Conservation (phyloP, 2,888 invertebrate species). For the Chalcis sispes region DNA sequence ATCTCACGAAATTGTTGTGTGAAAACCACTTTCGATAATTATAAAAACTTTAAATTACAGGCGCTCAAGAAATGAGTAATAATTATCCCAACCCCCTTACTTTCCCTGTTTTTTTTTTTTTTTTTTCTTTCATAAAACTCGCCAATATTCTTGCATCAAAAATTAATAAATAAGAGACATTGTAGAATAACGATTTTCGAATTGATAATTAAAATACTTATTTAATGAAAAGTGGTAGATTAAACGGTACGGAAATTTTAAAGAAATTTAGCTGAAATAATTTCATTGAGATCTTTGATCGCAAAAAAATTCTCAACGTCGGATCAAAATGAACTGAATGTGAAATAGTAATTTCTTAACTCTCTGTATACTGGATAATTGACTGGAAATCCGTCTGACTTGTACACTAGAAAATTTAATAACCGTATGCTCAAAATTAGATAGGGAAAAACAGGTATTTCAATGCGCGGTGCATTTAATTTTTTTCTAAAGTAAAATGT, state of each 20-base stretch:
- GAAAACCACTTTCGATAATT: slow-evolving; percentile 41
- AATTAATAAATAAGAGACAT: background rate
- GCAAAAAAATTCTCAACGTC: slow-evolving; percentile 5
- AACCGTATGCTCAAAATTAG: slow-evolving; percentile 34
- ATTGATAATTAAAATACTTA: background rate
- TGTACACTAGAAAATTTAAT: slow-evolving; percentile 27
- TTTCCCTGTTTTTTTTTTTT: background rate
- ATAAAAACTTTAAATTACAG: slow-evolving; percentile 29
- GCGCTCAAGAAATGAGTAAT: slow-evolving; percentile 26
- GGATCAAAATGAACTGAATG: slow-evolving; percentile 22
- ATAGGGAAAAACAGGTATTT: slow-evolving; percentile 24
- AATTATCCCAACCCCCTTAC: background rate
- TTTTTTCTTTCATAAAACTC: background rate
- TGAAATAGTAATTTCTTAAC: slow-evolving; percentile 41
- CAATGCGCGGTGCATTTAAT: slow-evolving; percentile 9
- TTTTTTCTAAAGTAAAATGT: slow-evolving; percentile 5
- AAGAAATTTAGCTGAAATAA: background rate
- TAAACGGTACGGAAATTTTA: background rate
- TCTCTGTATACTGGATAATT: slow-evolving; percentile 25
- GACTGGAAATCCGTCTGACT: slow-evolving; percentile 33
- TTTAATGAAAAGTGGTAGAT: background rate
- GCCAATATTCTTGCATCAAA: background rate
- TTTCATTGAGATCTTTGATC: too few species aligned
- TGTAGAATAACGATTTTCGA: background rate
- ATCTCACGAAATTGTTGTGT: slow-evolving; percentile 20